Evolutionary conservation across 1,140 invertebrate species (phyloP).

Genomic region (Drosophila guanche): DNA sequence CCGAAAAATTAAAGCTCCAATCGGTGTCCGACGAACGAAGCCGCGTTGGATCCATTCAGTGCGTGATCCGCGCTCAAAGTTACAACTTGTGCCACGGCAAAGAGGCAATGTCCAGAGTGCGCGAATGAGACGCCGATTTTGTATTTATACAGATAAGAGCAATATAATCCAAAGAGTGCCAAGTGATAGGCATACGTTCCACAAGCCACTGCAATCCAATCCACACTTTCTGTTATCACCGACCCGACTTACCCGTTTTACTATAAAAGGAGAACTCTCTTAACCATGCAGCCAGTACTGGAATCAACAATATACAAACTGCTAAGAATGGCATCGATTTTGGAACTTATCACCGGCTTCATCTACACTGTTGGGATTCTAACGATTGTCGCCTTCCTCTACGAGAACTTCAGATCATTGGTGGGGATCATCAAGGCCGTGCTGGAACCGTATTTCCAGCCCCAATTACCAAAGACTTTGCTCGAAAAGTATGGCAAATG

Average conservation of each 20-base stretch:
- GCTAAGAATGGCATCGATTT: constrained; percentile 73
- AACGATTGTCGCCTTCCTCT: constrained; percentile 79
- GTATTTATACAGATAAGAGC: not conserved
- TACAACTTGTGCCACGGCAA: constrained; percentile 54
- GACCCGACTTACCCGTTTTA: not conserved
- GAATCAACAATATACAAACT: constrained; percentile 71
- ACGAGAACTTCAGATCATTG: constrained; percentile 85
- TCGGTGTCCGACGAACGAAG: constrained; percentile 27
- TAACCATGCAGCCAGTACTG: constrained; percentile 62
- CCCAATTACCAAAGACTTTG: constrained; percentile 84
- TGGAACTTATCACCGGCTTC: constrained; percentile 58
- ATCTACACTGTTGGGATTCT: constrained; percentile 83
- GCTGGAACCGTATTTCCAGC: constrained; percentile 85
- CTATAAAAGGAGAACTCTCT: constrained; percentile 32
- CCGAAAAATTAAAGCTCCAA: constrained; percentile 27
- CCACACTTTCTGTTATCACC: constrained; percentile 13
- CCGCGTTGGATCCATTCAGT: constrained; percentile 52
- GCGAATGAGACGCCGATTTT: constrained; percentile 11
- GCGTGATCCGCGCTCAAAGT: constrained; percentile 69
- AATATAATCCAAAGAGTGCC: not conserved
- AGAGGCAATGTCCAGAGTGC: constrained; percentile 25
- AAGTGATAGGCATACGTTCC: constrained; percentile 36
- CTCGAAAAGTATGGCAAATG: constrained; percentile 85
- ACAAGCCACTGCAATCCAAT: constrained; percentile 9
- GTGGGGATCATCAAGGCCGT: constrained; percentile 84